Conservation (phyloP, 2,113 vertebrate genomes). For the Tetrax tetrax region DNA sequence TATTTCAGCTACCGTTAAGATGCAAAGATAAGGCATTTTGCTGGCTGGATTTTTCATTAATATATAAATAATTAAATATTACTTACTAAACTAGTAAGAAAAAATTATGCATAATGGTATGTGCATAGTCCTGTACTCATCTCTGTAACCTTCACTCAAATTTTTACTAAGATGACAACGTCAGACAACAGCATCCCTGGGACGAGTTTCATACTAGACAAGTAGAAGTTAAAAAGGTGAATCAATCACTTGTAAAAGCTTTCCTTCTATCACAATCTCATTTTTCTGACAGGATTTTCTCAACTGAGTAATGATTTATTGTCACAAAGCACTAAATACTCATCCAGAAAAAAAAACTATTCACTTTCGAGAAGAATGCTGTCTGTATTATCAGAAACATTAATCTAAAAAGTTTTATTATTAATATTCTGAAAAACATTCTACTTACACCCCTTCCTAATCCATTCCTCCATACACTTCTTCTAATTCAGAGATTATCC, state of each 20-base stretch:
- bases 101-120: not conserved
- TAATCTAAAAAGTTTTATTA: not conserved
- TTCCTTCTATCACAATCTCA: not conserved
- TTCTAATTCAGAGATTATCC: slow-evolving; percentile 37
- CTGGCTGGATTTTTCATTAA: not conserved
- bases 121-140: not conserved
- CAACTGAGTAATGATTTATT: not conserved
- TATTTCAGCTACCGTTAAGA: not conserved
- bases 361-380: not conserved
- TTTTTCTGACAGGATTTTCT: not conserved
- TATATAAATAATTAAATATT: not conserved
- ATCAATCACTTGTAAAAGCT: not conserved
- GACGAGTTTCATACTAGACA: not conserved
- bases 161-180: not conserved
- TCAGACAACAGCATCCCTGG: not conserved
- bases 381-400: not conserved
- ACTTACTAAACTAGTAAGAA: not conserved
- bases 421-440: not conserved
- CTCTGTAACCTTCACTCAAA: not conserved
- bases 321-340: not conserved
- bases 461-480: not conserved
- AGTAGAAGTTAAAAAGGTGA: not conserved
- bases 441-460: not conserved
- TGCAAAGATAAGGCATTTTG: not conserved
- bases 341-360: not conserved